Percentiles rank a stretch among this genome's conserved stretches.
Conservation (phyloP, 2,888 invertebrate species). For the Pyrrhia umbra region DNA sequence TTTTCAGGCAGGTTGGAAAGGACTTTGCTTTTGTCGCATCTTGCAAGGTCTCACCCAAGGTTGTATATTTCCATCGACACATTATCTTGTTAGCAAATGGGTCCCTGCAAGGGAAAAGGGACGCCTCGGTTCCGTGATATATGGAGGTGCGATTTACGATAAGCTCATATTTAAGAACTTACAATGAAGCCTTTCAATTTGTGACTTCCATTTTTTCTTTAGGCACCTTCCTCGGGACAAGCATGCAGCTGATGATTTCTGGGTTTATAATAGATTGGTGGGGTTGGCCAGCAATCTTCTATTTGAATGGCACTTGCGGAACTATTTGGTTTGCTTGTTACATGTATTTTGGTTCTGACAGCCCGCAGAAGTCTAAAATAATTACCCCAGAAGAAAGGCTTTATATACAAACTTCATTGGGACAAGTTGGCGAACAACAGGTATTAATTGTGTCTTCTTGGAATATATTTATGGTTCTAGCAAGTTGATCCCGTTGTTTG, state of each 20-base stretch:
- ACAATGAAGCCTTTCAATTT: not conserved
- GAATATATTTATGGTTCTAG: too few species aligned
- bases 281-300: slow-evolving; percentile 93
- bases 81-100: slow-evolving; percentile 76
- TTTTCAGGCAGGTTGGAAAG: slow-evolving; percentile 84
- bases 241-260: slow-evolving; percentile 88
- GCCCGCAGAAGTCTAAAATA: slow-evolving; percentile 89
- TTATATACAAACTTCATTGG: slow-evolving; percentile 91
- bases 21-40: slow-evolving; percentile 91
- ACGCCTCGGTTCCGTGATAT: not conserved
- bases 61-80: slow-evolving; percentile 89
- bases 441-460: too few species aligned
- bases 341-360: slow-evolving; percentile 91
- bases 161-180: not conserved
- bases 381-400: slow-evolving; percentile 91
- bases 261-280: slow-evolving; percentile 77
- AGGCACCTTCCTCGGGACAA: slow-evolving; percentile 91
- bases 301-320: slow-evolving; percentile 89
- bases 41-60: slow-evolving; percentile 90
- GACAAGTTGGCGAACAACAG: slow-evolving; percentile 30
- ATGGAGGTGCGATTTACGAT: not conserved
- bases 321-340: slow-evolving; percentile 89
- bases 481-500: too few species aligned
- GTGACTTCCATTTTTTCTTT: not conserved
- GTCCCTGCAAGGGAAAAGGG: not conserved